These are phyloP conservation scores for Dolomedes plantarius DNA, from an alignment of 2,888 invertebrate genomes.

Conservation along the genomic window DNA sequence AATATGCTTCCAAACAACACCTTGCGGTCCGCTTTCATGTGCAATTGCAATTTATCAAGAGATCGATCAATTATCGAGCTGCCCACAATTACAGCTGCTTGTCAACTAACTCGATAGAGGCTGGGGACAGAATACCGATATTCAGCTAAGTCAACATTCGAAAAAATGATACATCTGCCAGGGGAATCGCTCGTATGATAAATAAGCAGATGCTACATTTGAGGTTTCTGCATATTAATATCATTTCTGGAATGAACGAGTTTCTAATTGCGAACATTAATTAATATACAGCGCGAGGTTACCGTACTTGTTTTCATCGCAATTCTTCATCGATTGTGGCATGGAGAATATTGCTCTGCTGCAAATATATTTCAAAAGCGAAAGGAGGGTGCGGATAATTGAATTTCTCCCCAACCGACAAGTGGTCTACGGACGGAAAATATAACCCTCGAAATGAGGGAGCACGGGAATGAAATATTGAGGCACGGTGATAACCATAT, in stretches of 20 bases:
- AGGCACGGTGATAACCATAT: too few relatives aligned
- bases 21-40: not conserved
- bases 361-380: too few relatives aligned
- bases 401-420: too few relatives aligned
- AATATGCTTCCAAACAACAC: not conserved
- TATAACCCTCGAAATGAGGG: too few relatives aligned
- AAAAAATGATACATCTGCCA: not conserved
- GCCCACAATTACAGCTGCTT: slow-evolving; percentile 8
- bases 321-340: too few relatives aligned
- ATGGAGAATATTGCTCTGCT: too few relatives aligned
- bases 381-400: too few relatives aligned
- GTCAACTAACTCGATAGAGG: not conserved
- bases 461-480: too few relatives aligned
- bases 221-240: not conserved
- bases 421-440: too few relatives aligned
- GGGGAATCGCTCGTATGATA: not conserved
- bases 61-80: not conserved
- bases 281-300: too few relatives aligned
- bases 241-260: not conserved
- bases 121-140: not conserved
- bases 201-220: not conserved
- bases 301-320: too few relatives aligned
- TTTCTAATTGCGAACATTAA: not conserved
- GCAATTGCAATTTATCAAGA: not conserved
- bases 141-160: not conserved